Evolutionary conservation across 64 coral and sea anemone species (phyloP).

Genomic region (Orbicella faveolata): DNA sequence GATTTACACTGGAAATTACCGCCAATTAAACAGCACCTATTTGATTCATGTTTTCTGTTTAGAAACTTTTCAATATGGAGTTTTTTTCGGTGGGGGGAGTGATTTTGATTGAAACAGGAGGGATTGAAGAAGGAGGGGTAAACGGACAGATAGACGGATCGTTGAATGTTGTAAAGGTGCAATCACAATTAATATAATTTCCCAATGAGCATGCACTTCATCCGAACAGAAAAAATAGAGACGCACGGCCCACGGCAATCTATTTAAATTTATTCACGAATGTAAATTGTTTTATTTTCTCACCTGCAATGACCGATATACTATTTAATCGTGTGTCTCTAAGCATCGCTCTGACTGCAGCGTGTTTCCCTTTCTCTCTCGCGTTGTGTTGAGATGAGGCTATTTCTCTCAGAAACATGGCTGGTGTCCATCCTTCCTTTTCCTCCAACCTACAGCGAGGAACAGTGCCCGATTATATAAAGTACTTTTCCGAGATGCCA

Average conservation of each 20-base stretch:
- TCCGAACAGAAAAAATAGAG: background rate
- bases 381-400: constrained; percentile 41
- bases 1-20: too few species aligned
- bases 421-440: constrained; percentile 62
- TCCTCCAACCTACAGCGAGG: constrained; percentile 32
- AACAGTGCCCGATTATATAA: background rate
- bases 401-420: constrained; percentile 67
- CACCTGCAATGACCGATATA: constrained; percentile 24
- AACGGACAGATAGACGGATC: too few species aligned
- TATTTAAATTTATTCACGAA: background rate
- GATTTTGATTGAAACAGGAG: too few species aligned
- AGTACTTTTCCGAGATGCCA: background rate
- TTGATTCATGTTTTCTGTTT: too few species aligned
- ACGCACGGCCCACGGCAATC: background rate
- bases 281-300: background rate
- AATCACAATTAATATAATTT: background rate
- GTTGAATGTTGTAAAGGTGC: too few species aligned
- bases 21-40: too few species aligned
- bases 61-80: too few species aligned
- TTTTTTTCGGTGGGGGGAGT: too few species aligned
- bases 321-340: constrained; percentile 13
- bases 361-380: constrained; percentile 41
- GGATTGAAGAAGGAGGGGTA: too few species aligned
- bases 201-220: background rate
- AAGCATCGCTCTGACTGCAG: background rate